Conservation (phyloP, 2,797 vertebrate species). For the Cyprinella venusta region DNA sequence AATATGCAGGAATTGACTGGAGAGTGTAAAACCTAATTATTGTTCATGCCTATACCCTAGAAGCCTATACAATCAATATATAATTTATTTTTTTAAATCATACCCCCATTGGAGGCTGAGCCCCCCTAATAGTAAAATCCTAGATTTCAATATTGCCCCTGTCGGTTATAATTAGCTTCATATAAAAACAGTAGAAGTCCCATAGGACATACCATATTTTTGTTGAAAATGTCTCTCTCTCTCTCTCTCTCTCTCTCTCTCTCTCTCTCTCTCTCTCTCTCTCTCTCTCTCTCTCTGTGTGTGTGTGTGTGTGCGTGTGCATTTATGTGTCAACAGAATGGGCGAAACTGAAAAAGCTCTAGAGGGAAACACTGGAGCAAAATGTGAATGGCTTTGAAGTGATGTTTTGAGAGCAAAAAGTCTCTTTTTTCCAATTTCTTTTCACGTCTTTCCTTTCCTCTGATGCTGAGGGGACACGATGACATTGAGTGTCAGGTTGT, state of each 20-base stretch:
- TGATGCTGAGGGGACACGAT: constrained; percentile 33
- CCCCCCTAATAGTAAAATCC: no score
- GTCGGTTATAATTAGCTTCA: not conserved
- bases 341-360: not conserved
- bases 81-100: no score
- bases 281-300: no score
- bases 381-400: constrained; percentile 38
- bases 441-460: constrained; percentile 15
- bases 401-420: constrained; percentile 25
- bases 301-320: constrained; percentile 2
- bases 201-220: not conserved
- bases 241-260: no score
- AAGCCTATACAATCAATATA: no score
- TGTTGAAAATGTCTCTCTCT: constrained; percentile 17
- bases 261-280: no score
- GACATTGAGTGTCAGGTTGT: constrained; percentile 35
- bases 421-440: constrained; percentile 25
- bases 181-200: not conserved
- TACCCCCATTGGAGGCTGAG: no score
- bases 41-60: no score
- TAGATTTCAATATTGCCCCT: no score
- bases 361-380: constrained; percentile 8
- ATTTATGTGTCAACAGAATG: not conserved
- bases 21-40: no score
- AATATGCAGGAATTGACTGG: no score